Conservation (phyloP, 2,113 vertebrate genomes). For the Aldabrachelys gigantea region DNA sequence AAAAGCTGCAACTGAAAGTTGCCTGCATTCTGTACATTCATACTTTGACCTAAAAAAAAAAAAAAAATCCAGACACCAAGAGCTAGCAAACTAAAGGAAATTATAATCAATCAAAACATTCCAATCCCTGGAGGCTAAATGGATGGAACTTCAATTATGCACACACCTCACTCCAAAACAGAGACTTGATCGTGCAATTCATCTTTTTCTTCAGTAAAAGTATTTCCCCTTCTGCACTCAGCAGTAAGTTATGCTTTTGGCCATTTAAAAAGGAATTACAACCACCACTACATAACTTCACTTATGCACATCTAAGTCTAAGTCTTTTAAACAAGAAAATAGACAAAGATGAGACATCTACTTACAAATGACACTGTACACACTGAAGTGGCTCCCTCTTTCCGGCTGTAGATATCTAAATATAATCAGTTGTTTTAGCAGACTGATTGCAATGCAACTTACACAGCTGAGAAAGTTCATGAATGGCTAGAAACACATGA, state of each 20-base stretch:
- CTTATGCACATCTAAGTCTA: background rate
- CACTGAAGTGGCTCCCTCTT: background rate
- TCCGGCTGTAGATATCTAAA: background rate
- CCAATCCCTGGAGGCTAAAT: accelerated
- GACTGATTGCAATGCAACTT: accelerated
- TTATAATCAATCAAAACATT: background rate
- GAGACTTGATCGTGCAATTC: background rate
- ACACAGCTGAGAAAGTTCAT: accelerated
- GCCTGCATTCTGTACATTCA: background rate
- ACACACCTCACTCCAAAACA: background rate
- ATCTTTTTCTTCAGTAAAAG: background rate
- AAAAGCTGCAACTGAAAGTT: background rate
- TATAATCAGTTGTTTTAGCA: background rate
- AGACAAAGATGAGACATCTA: background rate
- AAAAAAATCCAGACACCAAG: background rate
- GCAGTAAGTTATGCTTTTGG: background rate
- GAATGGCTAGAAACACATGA: accelerated
- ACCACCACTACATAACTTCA: accelerated
- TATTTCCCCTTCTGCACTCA: background rate
- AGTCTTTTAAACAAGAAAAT: background rate
- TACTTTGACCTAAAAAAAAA: background rate
- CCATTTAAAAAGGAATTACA: accelerated
- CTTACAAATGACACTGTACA: background rate
- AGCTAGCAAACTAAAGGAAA: background rate
- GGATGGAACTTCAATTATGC: accelerated